Percentiles rank a stretch among this genome's conserved stretches.
Evolutionary conservation across 30 jellyfish, hydroid and myxozoan genomes (phyloP).

Genomic region (Chironex yamaguchii): DNA sequence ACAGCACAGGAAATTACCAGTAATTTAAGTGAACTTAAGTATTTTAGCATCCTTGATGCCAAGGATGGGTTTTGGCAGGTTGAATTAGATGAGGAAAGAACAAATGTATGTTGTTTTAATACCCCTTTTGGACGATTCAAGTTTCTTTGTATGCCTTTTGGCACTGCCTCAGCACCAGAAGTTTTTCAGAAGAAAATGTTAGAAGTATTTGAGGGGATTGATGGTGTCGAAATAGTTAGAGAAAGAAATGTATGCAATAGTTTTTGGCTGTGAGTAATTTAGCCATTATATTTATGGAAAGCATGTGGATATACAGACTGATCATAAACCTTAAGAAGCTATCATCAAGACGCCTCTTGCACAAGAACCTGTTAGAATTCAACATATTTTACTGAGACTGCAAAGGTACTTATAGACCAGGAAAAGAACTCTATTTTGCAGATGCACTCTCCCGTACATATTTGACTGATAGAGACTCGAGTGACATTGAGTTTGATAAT

Average conservation of each 20-base stretch:
- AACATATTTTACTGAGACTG: no score
- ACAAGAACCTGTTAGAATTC: no score
- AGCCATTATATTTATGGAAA: no score
- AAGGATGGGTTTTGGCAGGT: conserved; percentile 55
- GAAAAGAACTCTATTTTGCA: conserved; percentile 28
- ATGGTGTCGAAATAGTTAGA: neutral
- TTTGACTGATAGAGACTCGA: conserved; percentile 8
- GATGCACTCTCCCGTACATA: conserved; percentile 17
- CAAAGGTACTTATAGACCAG: conserved; percentile 8
- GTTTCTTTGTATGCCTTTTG: conserved; percentile 46
- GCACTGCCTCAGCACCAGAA: conserved; percentile 21
- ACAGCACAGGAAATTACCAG: conserved; percentile 46
- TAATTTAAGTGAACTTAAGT: conserved; percentile 50
- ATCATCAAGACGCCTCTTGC: no score
- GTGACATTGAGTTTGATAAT: conserved; percentile 25
- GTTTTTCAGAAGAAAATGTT: neutral
- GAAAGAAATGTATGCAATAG: no score
- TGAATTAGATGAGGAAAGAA: conserved; percentile 14
- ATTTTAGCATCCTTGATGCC: conserved; percentile 54
- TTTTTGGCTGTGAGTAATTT: no score
- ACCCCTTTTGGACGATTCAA: conserved; percentile 64
- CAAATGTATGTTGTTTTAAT: conserved; percentile 27
- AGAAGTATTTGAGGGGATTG: neutral
- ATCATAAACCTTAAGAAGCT: no score
- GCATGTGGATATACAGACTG: no score